These are phyloP conservation scores for Caerostris darwini DNA, from an alignment of 1,140 invertebrate species.

Conservation along the genomic window DNA sequence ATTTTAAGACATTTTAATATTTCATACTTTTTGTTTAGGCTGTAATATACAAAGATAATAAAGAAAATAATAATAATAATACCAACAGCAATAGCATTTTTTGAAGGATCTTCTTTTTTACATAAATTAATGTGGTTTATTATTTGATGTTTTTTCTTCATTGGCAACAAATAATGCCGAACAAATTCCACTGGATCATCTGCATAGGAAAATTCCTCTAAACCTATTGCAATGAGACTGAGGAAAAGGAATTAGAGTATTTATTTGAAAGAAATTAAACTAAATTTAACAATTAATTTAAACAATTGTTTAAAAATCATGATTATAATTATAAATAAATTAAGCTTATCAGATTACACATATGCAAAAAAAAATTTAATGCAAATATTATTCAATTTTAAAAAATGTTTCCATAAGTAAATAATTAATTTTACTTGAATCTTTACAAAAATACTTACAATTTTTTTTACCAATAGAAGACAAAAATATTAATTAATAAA, in stretches of 20 bases:
- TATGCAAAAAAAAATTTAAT: too few species aligned
- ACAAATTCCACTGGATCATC: conserved; percentile 79
- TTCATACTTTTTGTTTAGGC: neutral
- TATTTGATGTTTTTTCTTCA: conserved; percentile 81
- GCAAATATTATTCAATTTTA: neutral
- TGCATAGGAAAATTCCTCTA: conserved; percentile 84
- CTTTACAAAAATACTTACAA: neutral
- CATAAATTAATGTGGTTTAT: conserved; percentile 80
- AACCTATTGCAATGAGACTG: conserved; percentile 85
- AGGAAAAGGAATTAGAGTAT: conserved; percentile 44
- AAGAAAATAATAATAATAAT: neutral
- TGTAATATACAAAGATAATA: neutral
- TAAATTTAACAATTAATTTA: neutral
- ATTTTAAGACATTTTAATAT: neutral
- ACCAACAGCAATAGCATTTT: conserved; percentile 82
- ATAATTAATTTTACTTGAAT: neutral
- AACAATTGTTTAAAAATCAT: neutral
- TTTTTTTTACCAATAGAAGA: neutral
- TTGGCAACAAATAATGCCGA: conserved; percentile 80
- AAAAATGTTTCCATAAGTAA: neutral
- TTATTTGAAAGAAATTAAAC: neutral
- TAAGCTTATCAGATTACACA: too few species aligned
- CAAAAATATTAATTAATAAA: too few species aligned
- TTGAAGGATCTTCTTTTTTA: conserved; percentile 75
- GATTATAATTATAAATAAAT: too few species aligned